These are phyloP conservation scores for Grammomys surdaster DNA, from an alignment of 2,113 vertebrate species.

Conservation along the genomic window DNA sequence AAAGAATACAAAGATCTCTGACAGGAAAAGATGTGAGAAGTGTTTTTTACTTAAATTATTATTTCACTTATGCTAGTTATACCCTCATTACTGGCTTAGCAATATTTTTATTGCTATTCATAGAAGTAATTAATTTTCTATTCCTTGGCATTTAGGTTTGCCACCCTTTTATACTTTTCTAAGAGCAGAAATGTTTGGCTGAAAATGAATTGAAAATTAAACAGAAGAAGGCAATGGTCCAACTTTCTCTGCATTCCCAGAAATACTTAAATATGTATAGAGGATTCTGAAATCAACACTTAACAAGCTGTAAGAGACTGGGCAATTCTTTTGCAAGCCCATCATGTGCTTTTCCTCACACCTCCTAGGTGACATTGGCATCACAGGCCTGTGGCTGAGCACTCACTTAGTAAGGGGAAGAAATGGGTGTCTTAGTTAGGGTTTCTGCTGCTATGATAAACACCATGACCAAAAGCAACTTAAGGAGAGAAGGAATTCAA, in stretches of 20 bases:
- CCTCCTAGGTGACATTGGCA: not conserved
- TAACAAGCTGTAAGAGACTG: not conserved
- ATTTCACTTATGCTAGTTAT: conserved; percentile 37
- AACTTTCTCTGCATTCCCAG: conserved; percentile 25
- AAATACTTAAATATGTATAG: not conserved
- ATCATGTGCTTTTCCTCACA: not conserved
- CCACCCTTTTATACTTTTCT: not conserved
- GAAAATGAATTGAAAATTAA: conserved; percentile 63
- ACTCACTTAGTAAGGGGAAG: not conserved
- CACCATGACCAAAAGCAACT: not conserved
- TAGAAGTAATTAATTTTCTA: conserved; percentile 55
- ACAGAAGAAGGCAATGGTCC: not conserved
- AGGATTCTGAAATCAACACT: not conserved
- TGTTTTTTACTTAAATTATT: conserved; percentile 14
- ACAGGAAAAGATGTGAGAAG: conserved; percentile 6
- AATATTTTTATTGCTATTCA: conserved; percentile 51
- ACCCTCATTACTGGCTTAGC: conserved; percentile 13
- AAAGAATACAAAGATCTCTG: conserved; percentile 11
- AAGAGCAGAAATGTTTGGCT: not conserved
- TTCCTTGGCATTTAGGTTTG: conserved; percentile 43
- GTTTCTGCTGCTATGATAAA: not conserved
- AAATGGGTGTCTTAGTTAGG: not conserved
- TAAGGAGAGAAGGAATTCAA: not conserved
- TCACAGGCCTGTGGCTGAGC: not conserved
- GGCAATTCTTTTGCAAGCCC: not conserved